Base-by-base conservation (phyloP, 1,140 invertebrate species). In the Neotoxoptera formosana region DNA sequence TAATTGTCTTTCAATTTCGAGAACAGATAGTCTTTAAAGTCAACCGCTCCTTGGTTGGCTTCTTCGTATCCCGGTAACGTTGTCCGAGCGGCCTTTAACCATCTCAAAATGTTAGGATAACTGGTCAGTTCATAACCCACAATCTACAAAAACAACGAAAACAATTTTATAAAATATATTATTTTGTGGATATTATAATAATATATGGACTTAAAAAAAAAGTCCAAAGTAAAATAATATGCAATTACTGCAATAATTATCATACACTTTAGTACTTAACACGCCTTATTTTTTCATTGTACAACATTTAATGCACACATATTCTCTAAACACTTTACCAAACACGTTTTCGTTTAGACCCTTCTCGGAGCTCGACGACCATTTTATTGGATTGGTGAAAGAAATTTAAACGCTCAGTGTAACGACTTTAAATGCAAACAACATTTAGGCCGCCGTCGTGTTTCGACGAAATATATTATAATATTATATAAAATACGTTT, bases 71-170 rank as follows among this genome's bases (percentile, higher is more conserved):
- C 47, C 6, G 91, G 91, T 34, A 92, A 83, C 1, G 76, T 51
- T 17, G 36, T 51, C 34, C 41, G 60, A 14, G 76, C 91, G 11
- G 45, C 30, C 23, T 48, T 84, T 30, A 92, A 92, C 91, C 91
- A 92, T 51, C n/a, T 76, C 67, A 92, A 36, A 25, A 92, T 25
- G 23, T 92, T 92, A 0, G 91, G 47, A 36, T 92, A 92, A 8
- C n/a, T 48, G 41, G 76, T 92, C 47, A 92, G 53, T 53, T 92
- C 91, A 36, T 84, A 92, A 11, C 91, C 67, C 9, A 92, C 30
- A 34, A 92, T 92, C 91, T 92, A 81, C 14, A 23, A 47, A 48
- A 81, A 36, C 25, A 60, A 90, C 3, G n/a, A n/a, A 25, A 56
- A 60, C 17, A 41, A 36, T 36, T 7, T 34, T 51, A 86, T 86